Evolutionary conservation across 2,797 vertebrate species (phyloP), one percentile per base, ranked within the genome.

Genomic region (Oryzias dopingdopingensis): DNA sequence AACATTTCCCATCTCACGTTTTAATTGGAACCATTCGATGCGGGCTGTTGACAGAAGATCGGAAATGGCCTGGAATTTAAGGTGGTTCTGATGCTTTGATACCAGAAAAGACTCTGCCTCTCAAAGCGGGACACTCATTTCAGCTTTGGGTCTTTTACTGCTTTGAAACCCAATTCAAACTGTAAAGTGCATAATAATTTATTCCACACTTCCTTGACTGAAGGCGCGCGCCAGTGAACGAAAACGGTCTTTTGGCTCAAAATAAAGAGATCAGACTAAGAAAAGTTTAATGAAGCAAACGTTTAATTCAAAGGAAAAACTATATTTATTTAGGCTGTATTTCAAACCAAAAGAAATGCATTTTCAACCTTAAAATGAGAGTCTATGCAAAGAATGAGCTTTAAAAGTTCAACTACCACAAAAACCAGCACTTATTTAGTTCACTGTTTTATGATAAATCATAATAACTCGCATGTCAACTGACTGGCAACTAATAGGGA

Each of bases 21-120:
- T 65, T 89, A 89, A 90, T 88, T 89, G 89, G 82, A 90, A 82
- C 71, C 89, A 87, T 78, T 80, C 78, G 55, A 55, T 58, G 65
- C 59, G 64, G 82, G 80, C 80, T 86, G 86, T 70, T 85, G 82
- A 74, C 85, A 82, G 80, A 73, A 53, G 71, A 63, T 84, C 69
- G 80, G 86, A 88, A 87, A 81, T 80, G 76, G 60, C 70, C 62
- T 70, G 53, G 65, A 63, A 43, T 70, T 71, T 69, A 51, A 56
- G 45, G 67, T 46, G 43, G 48, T 57, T 74, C 72, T 66, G 61
- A 78, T 46, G 54, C 44, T 67, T 66, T 40, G 54, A 56, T 45
- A 59, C 23, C 14, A 12, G 16, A 61, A 17, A 6, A 55, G 57
- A 76, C 45, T 45, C 37, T 57, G 5, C 42, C 48, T 20, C 16